Base-by-base conservation (phyloP, 1,140 invertebrate species). In the Galendromus occidentalis region DNA sequence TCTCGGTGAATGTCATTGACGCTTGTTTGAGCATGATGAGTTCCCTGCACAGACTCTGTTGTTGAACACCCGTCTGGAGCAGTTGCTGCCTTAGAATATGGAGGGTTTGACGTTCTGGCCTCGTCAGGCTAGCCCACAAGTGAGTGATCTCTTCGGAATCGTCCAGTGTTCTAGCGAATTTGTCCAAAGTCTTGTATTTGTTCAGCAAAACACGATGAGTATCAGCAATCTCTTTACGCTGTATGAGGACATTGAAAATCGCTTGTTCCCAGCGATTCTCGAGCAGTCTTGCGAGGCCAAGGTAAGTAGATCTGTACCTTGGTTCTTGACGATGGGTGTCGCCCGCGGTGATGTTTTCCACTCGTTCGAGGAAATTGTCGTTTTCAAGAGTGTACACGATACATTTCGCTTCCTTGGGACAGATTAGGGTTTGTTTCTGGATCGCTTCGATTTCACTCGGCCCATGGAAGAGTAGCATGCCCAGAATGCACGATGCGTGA, bases 141-240 rank as follows among this genome's bases (percentile, higher is more conserved):
- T 59, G n/a, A 0, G 12, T 29, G 51, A 59, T 22, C 14, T 59
- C 51, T 25, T 59, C 25, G 12, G 14, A 12, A 25, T 59, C 51
- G 14, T 59, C 51, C 17, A 59, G 51, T 17, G 51, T 59, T 59
- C 51, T 25, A 14, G 51, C 51, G 20, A 59, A 59, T 22, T 59
- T 59, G 20, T 59, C 51, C 14, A 59, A 22, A 25, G 51, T 59
- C 20, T 59, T 59, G 51, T 59, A 59, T 25, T 59, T 59, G 51
- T 59, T 59, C 14, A 59, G 20, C 14, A 59, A 22, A 1, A 59
- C 51, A 59, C 51, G 51, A 59, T 59, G 51, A 17, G n/a, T 25
- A 12, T 59, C 51, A 59, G 51, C 51, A 17, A 33, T 59, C 25
- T 59, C 1, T 22, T 59, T 59, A 14, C 51, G 51, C 9, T 59